phyloP scores from a whole-genome alignment of 2,113 vertebrate species.

The Anarrhichthys ocellatus region DNA sequence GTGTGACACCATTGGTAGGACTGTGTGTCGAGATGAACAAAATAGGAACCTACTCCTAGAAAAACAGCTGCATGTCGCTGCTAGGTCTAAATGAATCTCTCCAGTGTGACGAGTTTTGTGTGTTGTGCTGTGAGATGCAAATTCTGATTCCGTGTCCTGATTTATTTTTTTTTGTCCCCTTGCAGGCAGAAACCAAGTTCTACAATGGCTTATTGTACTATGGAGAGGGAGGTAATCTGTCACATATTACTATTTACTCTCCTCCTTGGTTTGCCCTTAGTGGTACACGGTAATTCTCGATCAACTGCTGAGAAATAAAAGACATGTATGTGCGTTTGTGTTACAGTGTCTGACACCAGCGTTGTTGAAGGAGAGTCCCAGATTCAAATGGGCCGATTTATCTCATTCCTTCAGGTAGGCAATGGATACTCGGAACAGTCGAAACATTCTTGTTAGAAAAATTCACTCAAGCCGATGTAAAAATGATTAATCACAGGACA shows the following conservation, averaged over 20 bases:
- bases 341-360: slow-evolving; percentile 90
- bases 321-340: slow-evolving; percentile 23
- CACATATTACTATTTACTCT: slow-evolving; percentile 39
- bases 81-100: not conserved
- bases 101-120: not conserved
- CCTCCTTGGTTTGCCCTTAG: not conserved
- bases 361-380: slow-evolving; percentile 95
- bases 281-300: not conserved
- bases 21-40: not conserved
- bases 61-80: not conserved
- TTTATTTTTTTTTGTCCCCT: slow-evolving; percentile 8
- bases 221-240: slow-evolving; percentile 93
- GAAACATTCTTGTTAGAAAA: no score
- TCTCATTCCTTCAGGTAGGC: slow-evolving; percentile 96
- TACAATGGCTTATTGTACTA: slow-evolving; percentile 98
- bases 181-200: slow-evolving; percentile 97
- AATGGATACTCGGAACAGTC: not conserved
- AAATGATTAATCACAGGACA: no score
- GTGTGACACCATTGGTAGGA: not conserved
- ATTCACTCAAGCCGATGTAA: no score
- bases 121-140: not conserved
- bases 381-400: slow-evolving; percentile 97
- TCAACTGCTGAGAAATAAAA: not conserved
- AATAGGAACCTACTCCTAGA: not conserved
- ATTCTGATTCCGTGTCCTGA: not conserved